These are phyloP conservation scores for Andrena trimmerana DNA, from an alignment of 2,888 invertebrate genomes.

Conservation along the genomic window DNA sequence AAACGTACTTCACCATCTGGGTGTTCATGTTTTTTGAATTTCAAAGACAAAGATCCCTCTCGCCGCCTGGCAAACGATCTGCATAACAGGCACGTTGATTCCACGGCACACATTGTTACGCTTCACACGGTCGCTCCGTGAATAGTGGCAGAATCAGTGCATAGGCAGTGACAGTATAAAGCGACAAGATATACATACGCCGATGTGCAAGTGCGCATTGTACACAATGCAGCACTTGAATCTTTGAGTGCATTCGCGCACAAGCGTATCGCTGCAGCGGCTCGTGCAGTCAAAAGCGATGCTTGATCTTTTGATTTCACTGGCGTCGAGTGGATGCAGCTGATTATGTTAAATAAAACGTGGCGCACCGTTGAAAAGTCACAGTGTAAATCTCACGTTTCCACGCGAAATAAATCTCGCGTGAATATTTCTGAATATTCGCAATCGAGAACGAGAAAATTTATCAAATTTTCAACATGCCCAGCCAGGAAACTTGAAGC, in stretches of 20 bases:
- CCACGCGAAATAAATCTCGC: too few species aligned
- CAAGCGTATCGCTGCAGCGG: conserved; percentile 44
- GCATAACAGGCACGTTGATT: conserved; percentile 36
- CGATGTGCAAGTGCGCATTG: conserved; percentile 54
- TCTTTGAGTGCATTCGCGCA: conserved; percentile 55
- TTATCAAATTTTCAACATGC: too few species aligned
- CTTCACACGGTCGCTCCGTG: conserved; percentile 27
- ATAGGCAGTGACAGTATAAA: conserved; percentile 50
- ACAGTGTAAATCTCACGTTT: too few species aligned
- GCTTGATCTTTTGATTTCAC: conserved; percentile 62
- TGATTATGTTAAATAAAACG: conserved; percentile 46
- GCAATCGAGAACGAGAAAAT: too few species aligned
- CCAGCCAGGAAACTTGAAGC: too few species aligned
- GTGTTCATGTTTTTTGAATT: conserved; percentile 18
- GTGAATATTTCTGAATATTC: too few species aligned
- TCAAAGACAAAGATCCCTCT: conserved; percentile 24
- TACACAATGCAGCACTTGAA: conserved; percentile 63
- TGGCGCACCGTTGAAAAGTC: background rate
- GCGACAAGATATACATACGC: conserved; percentile 43
- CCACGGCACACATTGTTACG: conserved; percentile 37
- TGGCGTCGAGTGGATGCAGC: conserved; percentile 41
- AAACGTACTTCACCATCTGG: background rate
- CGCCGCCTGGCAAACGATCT: background rate
- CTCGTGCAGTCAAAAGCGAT: conserved; percentile 47
- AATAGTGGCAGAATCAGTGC: conserved; percentile 48